Percentiles rank a stretch among this genome's conserved stretches.
phyloP scores from a whole-genome alignment of 2,113 vertebrate species.

The Trochalopteron elliotii region DNA sequence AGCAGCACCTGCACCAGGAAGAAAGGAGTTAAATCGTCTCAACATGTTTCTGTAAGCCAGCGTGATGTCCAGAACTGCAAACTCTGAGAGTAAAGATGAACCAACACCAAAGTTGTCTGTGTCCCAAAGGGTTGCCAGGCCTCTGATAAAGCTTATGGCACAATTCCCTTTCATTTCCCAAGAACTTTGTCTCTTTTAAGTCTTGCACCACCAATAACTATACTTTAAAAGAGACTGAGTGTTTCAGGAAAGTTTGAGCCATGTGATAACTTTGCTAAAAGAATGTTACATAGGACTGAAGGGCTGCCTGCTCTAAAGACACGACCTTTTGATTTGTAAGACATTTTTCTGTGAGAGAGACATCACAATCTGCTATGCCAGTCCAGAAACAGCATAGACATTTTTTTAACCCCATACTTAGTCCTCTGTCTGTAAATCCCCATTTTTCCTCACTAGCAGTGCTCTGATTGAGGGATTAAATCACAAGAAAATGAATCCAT shows the following conservation, averaged over 20 bases:
- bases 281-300: neutral
- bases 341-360: neutral
- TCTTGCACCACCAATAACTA: neutral
- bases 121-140: neutral
- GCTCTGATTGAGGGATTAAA: neutral
- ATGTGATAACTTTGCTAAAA: neutral
- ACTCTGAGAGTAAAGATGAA: neutral
- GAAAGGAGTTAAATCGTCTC: neutral
- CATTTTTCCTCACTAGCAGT: neutral
- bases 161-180: neutral
- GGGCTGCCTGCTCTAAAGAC: neutral
- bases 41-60: neutral
- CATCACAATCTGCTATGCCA: neutral
- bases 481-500: neutral
- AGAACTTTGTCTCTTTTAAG: neutral
- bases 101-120: neutral
- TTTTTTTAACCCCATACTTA: neutral
- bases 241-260: neutral
- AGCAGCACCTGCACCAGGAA: neutral
- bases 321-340: neutral
- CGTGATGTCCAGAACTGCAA: accelerated
- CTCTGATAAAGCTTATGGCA: neutral
- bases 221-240: neutral
- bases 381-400: neutral
- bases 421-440: neutral